Conservation (phyloP, 2,888 invertebrate genomes). For the Drosophila melanosoma region DNA sequence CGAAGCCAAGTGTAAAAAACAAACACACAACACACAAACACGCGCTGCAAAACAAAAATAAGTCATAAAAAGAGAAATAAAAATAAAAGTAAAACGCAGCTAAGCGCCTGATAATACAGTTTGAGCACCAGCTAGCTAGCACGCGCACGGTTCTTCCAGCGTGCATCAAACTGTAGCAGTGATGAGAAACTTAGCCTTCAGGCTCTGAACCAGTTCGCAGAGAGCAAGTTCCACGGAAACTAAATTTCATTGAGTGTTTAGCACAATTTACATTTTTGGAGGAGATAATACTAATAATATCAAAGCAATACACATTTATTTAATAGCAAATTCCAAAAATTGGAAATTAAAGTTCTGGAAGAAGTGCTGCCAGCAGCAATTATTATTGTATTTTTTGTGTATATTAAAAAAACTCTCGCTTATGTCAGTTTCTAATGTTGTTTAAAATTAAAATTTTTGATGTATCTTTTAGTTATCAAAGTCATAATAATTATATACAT, state of each 20-base stretch:
- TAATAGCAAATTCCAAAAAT: not conserved
- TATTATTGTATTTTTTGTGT: not conserved
- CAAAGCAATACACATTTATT: not conserved
- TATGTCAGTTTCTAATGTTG: not conserved
- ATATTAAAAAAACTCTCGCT: not conserved
- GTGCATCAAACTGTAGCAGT: constrained; percentile 32
- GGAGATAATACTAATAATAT: not conserved
- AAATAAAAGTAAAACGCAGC: constrained; percentile 32
- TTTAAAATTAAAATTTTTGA: not conserved
- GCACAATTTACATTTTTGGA: not conserved
- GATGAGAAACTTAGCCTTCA: constrained; percentile 19
- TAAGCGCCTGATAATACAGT: constrained; percentile 66
- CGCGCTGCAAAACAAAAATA: constrained; percentile 21
- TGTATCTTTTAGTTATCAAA: not conserved
- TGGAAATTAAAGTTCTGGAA: not conserved
- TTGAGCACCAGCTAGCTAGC: constrained; percentile 24
- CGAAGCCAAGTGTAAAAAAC: constrained; percentile 59
- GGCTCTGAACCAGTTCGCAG: constrained; percentile 41
- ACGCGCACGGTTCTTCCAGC: not conserved
- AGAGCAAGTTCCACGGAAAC: constrained; percentile 8
- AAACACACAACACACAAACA: constrained; percentile 49
- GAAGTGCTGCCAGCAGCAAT: not conserved
- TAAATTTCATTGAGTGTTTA: not conserved
- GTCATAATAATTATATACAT: constrained; percentile 4
- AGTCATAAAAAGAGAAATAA: constrained; percentile 20